These are phyloP conservation scores for Loriculus beryllinus DNA, from an alignment of 2,797 vertebrate genomes.

Conservation along the genomic window DNA sequence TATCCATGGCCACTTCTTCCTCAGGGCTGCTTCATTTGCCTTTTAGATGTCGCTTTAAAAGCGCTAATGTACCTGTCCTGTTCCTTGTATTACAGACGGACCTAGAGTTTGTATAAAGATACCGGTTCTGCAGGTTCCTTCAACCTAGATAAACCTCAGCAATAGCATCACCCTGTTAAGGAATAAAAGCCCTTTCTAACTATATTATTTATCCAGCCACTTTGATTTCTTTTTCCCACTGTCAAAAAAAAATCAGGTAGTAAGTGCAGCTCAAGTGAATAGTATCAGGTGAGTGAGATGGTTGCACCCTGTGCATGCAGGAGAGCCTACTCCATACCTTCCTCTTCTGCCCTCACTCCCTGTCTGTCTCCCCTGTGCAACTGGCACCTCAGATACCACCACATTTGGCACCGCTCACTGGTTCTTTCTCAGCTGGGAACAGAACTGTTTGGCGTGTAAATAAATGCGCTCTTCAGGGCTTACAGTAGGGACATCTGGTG, in stretches of 20 bases:
- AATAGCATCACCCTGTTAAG: not conserved
- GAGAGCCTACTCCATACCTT: not conserved
- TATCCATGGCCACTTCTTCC: not conserved
- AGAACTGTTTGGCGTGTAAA: not conserved
- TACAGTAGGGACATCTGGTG: constrained; percentile 73
- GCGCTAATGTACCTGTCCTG: not conserved
- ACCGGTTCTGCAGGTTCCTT: constrained; percentile 34
- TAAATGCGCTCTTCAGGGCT: not conserved
- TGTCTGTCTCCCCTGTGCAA: not conserved
- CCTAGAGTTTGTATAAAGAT: not conserved
- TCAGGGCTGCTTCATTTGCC: not conserved
- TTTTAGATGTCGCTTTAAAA: not conserved
- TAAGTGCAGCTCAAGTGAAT: fast-evolving
- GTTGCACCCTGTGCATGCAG: not conserved
- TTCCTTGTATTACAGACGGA: not conserved
- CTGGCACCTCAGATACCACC: constrained; percentile 12
- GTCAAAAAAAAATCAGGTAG: not conserved
- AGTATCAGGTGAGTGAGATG: not conserved
- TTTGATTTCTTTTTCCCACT: not conserved
- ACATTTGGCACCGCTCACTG: not conserved
- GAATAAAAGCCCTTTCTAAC: not conserved
- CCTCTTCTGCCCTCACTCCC: not conserved
- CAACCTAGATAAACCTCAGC: not conserved
- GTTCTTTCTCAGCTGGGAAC: constrained; percentile 24
- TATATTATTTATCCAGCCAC: not conserved